Evolutionary conservation across 2,113 vertebrate species (phyloP).

Genomic region (Hemiscyllium ocellatum): DNA sequence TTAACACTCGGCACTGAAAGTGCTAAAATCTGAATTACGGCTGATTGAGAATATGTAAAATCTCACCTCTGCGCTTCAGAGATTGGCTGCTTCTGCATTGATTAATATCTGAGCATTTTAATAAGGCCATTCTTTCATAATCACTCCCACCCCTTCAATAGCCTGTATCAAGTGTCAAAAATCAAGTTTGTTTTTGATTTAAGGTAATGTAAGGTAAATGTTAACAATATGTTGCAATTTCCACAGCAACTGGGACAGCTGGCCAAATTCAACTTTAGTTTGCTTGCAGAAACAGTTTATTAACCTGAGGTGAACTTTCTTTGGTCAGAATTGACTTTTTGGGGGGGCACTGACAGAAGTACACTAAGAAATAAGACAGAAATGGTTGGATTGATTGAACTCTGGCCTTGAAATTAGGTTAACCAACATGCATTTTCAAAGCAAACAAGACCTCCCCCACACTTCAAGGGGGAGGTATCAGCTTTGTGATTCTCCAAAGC

Average conservation of each 20-base stretch:
- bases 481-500: no score
- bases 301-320: not conserved
- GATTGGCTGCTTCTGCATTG: not conserved
- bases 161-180: not conserved
- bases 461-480: no score
- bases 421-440: not conserved
- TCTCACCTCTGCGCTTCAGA: not conserved
- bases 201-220: not conserved
- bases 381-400: not conserved
- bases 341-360: not conserved
- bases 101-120: not conserved
- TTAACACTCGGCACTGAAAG: not conserved
- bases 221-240: not conserved
- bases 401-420: not conserved
- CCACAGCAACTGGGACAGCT: not conserved
- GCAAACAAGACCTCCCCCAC: not conserved
- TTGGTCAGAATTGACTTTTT: not conserved
- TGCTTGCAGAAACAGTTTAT: not conserved
- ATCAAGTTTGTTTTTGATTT: not conserved
- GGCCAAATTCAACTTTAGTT: not conserved
- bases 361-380: not conserved
- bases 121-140: not conserved
- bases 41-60: not conserved
- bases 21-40: not conserved
- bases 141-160: slow-evolving; percentile 1